Conservation (phyloP, 2,797 vertebrate genomes). For the Siniperca scherzeri region DNA sequence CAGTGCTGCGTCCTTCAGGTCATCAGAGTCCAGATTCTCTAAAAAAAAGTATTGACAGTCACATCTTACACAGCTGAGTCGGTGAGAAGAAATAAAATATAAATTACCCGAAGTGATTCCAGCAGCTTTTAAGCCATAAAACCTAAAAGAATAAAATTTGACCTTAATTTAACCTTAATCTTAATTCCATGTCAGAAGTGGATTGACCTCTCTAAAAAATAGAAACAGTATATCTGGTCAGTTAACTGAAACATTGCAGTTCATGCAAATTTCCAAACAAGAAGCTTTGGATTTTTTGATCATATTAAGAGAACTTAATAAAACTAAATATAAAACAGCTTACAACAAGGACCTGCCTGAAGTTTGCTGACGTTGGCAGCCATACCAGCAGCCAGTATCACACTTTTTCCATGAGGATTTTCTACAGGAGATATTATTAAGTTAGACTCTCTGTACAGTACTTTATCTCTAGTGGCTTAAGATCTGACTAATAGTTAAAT, state of each 20-base stretch:
- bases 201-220: background rate
- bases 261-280: too few species aligned
- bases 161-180: background rate
- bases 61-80: background rate
- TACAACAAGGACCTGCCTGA: too few species aligned
- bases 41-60: background rate
- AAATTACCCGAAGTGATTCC: too few species aligned
- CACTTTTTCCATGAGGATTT: background rate
- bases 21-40: conserved; percentile 8
- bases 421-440: too few species aligned
- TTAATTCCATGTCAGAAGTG: background rate
- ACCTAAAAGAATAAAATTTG: background rate
- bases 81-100: background rate
- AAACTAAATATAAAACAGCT: too few species aligned
- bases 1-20: conserved; percentile 29
- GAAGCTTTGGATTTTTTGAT: too few species aligned
- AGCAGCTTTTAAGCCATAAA: background rate
- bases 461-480: too few species aligned
- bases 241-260: too few species aligned
- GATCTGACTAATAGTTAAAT: too few species aligned
- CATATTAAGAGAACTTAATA: too few species aligned
- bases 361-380: too few species aligned
- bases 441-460: too few species aligned
- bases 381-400: background rate
- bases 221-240: background rate